Conservation (phyloP, 2,113 vertebrate genomes). For the Egretta garzetta region DNA sequence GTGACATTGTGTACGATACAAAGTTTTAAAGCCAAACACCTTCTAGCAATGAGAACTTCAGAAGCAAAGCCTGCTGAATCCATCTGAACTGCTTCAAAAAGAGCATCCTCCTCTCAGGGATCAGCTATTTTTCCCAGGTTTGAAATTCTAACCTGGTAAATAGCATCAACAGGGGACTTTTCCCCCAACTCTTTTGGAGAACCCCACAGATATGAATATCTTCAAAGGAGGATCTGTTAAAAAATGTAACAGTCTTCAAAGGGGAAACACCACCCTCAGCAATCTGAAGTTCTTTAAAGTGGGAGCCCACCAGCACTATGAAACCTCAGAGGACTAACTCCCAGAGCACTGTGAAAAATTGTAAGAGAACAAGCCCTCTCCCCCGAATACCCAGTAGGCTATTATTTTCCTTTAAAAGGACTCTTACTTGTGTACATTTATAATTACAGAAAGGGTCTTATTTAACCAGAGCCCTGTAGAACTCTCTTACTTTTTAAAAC, state of each 20-base stretch:
- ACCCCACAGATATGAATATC: conserved; percentile 73
- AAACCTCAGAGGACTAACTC: conserved; percentile 67
- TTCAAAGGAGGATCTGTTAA: conserved; percentile 79
- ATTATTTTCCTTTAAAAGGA: conserved; percentile 70
- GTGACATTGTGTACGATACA: neutral
- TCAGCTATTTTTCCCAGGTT: conserved; percentile 67
- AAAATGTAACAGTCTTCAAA: conserved; percentile 81
- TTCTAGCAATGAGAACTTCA: conserved; percentile 71
- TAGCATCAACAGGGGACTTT: conserved; percentile 71
- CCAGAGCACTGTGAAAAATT: conserved; percentile 69
- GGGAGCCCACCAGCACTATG: conserved; percentile 74
- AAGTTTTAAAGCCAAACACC: conserved; percentile 67
- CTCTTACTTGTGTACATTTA: conserved; percentile 63
- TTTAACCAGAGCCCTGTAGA: conserved; percentile 63
- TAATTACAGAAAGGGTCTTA: conserved; percentile 63
- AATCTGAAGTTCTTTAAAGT: conserved; percentile 78
- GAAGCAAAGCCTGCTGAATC: conserved; percentile 69
- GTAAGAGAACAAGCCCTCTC: conserved; percentile 62
- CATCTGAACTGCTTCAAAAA: conserved; percentile 78
- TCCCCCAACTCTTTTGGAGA: conserved; percentile 70
- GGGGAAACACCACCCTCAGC: conserved; percentile 77
- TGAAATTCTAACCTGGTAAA: conserved; percentile 76
- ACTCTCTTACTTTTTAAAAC: conserved; percentile 42
- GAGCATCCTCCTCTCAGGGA: conserved; percentile 69
- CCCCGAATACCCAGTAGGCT: conserved; percentile 51